Conservation (phyloP, 2,888 invertebrate species). For the Schrankia costaestrigalis region DNA sequence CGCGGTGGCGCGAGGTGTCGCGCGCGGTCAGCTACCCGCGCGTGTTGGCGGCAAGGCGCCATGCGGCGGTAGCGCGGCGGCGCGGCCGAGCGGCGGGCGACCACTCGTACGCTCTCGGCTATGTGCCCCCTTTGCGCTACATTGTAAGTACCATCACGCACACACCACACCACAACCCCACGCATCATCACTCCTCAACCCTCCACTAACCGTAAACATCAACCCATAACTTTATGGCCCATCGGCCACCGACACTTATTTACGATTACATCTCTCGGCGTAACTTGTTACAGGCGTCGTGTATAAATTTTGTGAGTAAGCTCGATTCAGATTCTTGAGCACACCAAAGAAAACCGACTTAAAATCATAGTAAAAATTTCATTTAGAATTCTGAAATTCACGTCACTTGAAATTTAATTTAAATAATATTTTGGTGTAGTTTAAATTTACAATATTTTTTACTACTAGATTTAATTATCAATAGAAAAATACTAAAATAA, state of each 20-base stretch:
- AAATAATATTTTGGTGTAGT: too few species aligned
- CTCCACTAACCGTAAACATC: slow-evolving; percentile 2
- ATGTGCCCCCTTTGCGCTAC: slow-evolving; percentile 79
- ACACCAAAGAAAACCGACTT: slow-evolving; percentile 27
- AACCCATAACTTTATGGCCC: slow-evolving; percentile 34
- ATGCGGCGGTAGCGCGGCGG: slow-evolving; percentile 66
- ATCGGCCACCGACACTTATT: slow-evolving; percentile 28
- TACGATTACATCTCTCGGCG: slow-evolving; percentile 28
- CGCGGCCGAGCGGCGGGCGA: slow-evolving; percentile 72
- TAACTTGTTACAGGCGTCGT: slow-evolving; percentile 31
- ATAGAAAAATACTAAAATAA: too few species aligned
- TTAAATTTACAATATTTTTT: too few species aligned
- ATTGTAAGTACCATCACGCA: slow-evolving; percentile 61
- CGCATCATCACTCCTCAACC: background rate
- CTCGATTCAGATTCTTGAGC: slow-evolving; percentile 26
- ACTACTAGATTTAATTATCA: too few species aligned
- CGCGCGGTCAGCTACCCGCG: slow-evolving; percentile 43
- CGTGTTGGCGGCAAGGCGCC: slow-evolving; percentile 48
- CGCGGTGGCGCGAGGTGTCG: slow-evolving; percentile 28
- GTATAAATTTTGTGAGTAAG: slow-evolving; percentile 34
- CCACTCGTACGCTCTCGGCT: slow-evolving; percentile 74
- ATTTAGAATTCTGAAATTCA: too few species aligned
- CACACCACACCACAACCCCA: background rate
- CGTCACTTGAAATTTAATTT: too few species aligned
- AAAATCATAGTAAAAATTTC: slow-evolving; percentile 28